A percentile compares a stretch with the other conserved stretches of the same genome.
phyloP scores from a whole-genome alignment of 1,140 invertebrate species.

The Thaumatotibia leucotreta region DNA sequence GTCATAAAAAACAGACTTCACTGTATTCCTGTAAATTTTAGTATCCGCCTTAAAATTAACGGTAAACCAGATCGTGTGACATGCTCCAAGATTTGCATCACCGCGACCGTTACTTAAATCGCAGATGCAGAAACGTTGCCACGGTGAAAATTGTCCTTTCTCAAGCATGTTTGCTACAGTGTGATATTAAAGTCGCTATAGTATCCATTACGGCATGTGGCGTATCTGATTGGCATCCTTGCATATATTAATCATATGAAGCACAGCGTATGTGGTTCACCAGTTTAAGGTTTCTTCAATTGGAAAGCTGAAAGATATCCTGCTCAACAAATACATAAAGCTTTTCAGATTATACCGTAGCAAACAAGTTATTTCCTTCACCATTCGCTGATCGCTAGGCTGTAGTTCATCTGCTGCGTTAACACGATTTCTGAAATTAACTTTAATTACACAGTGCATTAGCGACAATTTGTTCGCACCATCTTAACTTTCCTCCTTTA shows the following conservation, averaged over 20 bases:
- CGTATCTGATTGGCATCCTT: slow-evolving; percentile 62
- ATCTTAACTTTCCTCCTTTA: not conserved
- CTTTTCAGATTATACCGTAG: not conserved
- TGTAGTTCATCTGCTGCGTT: not conserved
- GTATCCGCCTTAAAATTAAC: slow-evolving; percentile 36
- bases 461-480: not conserved
- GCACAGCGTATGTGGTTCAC: slow-evolving; percentile 33
- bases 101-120: slow-evolving; percentile 46
- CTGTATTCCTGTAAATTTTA: not conserved
- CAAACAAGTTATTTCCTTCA: slow-evolving; percentile 50
- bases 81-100: slow-evolving; percentile 45
- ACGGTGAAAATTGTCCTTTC: slow-evolving; percentile 35
- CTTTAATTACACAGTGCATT: not conserved
- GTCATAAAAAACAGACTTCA: too few relatives aligned
- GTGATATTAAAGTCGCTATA: slow-evolving; percentile 29
- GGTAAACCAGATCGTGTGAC: slow-evolving; percentile 23
- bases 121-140: slow-evolving; percentile 24
- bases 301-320: slow-evolving; percentile 51
- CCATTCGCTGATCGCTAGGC: not conserved
- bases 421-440: not conserved
- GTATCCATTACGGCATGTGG: slow-evolving; percentile 38
- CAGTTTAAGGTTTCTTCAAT: slow-evolving; percentile 27
- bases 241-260: slow-evolving; percentile 48
- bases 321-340: not conserved
- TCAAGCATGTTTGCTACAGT: slow-evolving; percentile 20